Percentiles rank a stretch among this genome's conserved stretches.
Conservation (phyloP, 2,797 vertebrate species). For the Acridotheres tristis region DNA sequence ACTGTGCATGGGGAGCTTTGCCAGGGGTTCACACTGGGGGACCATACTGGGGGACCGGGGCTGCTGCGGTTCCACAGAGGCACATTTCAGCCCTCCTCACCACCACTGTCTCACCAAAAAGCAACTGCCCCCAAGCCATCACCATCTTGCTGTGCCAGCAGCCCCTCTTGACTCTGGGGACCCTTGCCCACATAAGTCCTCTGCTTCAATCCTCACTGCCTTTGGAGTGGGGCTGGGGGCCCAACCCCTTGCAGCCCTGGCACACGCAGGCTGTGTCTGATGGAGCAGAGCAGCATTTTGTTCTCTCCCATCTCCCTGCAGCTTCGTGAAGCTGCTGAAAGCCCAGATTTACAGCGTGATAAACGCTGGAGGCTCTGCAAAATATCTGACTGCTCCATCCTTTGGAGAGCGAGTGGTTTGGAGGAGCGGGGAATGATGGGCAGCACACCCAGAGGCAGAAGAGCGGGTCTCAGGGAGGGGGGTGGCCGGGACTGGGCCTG, state of each 20-base stretch:
- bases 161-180: accelerated
- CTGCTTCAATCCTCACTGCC: neutral
- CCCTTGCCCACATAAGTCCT: neutral
- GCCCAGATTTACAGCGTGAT: conserved; percentile 56
- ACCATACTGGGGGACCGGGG: neutral
- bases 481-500: accelerated
- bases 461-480: accelerated
- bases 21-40: accelerated
- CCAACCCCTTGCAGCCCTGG: neutral
- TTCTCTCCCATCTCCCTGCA: conserved; percentile 48
- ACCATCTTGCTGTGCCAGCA: neutral
- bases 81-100: neutral
- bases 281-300: conserved; percentile 32
- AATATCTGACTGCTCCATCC: conserved; percentile 29
- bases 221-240: accelerated
- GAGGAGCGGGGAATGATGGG: neutral
- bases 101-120: accelerated
- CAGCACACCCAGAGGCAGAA: neutral
- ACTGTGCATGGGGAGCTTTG: neutral
- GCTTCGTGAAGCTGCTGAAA: conserved; percentile 54
- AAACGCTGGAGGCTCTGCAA: conserved; percentile 23
- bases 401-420: conserved; percentile 8
- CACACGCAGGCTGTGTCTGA: neutral
- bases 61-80: neutral
- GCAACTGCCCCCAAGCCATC: accelerated